A percentile compares a stretch with the other conserved stretches of the same genome.
These are phyloP conservation scores for Paratilapia polleni DNA, from an alignment of 2,113 vertebrate species.

Conservation along the genomic window DNA sequence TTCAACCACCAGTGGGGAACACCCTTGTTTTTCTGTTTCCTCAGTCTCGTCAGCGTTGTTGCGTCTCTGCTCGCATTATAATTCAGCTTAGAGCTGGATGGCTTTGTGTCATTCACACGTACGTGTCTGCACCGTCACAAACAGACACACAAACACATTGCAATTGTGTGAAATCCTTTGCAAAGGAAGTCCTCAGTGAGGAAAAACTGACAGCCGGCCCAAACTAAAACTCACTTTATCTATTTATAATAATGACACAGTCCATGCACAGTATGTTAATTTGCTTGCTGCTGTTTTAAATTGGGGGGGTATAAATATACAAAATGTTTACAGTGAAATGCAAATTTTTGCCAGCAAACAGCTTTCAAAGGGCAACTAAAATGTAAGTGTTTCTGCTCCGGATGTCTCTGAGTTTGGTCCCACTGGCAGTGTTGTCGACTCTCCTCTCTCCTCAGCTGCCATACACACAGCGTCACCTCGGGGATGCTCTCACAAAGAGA, in stretches of 20 bases:
- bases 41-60: constrained; percentile 23
- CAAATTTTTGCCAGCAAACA: constrained; percentile 1
- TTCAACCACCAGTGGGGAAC: constrained; percentile 21
- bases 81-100: constrained; percentile 26
- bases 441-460: constrained; percentile 27
- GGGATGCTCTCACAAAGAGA: constrained; percentile 73
- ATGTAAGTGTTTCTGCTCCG: neutral
- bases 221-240: neutral
- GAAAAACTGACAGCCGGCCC: constrained; percentile 23
- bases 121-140: neutral
- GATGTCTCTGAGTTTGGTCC: constrained; percentile 27
- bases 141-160: neutral
- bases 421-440: constrained; percentile 21
- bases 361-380: constrained; percentile 7
- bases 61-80: neutral
- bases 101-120: constrained; percentile 39
- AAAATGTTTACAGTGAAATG: constrained; percentile 16
- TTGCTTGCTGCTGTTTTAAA: neutral
- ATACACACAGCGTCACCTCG: constrained; percentile 50
- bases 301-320: neutral
- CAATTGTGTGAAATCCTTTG: constrained; percentile 29
- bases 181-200: constrained; percentile 29
- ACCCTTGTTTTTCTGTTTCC: constrained; percentile 41
- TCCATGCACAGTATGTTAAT: neutral
- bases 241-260: neutral